These are phyloP conservation scores for Herpailurus yagouaroundi DNA, from an alignment of 2,113 vertebrate species.

Conservation along the genomic window DNA sequence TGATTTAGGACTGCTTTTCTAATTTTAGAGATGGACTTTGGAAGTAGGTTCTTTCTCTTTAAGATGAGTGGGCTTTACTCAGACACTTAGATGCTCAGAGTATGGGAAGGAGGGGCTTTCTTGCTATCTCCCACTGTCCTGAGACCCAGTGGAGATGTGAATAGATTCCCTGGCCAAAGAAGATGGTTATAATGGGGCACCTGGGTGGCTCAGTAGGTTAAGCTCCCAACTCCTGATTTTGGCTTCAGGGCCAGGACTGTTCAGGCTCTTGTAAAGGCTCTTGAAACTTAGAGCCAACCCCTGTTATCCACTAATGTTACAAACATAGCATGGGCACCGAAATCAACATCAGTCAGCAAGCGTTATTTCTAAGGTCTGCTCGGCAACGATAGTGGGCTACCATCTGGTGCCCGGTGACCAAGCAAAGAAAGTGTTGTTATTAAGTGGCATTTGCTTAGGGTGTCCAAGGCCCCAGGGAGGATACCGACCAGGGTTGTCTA, in stretches of 20 bases:
- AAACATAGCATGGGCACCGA: not conserved
- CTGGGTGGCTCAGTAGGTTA: too few relatives aligned
- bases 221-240: too few relatives aligned
- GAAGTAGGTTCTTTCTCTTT: not conserved
- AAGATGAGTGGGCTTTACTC: not conserved
- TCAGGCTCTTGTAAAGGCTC: not conserved
- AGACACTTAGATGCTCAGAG: not conserved
- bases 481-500: not conserved
- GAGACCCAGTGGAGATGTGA: not conserved
- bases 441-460: not conserved
- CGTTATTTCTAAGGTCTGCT: not conserved
- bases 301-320: not conserved
- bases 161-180: not conserved
- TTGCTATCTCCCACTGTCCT: not conserved
- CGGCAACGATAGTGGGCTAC: not conserved
- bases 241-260: not conserved
- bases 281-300: not conserved
- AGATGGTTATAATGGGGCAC: not conserved
- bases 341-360: not conserved
- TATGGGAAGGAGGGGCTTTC: not conserved
- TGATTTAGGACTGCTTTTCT: slow-evolving; percentile 4
- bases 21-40: not conserved
- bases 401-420: not conserved
- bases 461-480: not conserved
- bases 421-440: not conserved